phyloP scores from a whole-genome alignment of 1,140 invertebrate genomes.

The Bombyx mori region ASM3026992v2 NC_085115.1:7657001-7657500 shows the following conservation, averaged over 20 bases:
- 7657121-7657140: conserved; percentile 63
- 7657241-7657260: conserved; percentile 52
- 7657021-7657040: too few species aligned
- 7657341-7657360: too few species aligned
- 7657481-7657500: too few species aligned
- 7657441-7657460: too few species aligned
- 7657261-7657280: conserved; percentile 64
- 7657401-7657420: too few species aligned
- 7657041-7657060: too few species aligned
- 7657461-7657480: too few species aligned
- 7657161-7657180: conserved; percentile 53
- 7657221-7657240: conserved; percentile 46
- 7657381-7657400: too few species aligned
- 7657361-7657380: too few species aligned
- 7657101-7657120: conserved; percentile 69
- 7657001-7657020: too few species aligned
- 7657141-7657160: conserved; percentile 55
- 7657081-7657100: conserved; percentile 59
- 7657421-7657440: too few species aligned
- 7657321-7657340: conserved; percentile 12
- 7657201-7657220: conserved; percentile 24
- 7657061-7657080: too few species aligned
- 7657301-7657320: conserved; percentile 57
- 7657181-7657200: conserved; percentile 62
- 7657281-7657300: conserved; percentile 53